Evolutionary conservation across 92 coral and sea anemone genomes (phyloP).

Genomic region (Porites cylindrica): DNA sequence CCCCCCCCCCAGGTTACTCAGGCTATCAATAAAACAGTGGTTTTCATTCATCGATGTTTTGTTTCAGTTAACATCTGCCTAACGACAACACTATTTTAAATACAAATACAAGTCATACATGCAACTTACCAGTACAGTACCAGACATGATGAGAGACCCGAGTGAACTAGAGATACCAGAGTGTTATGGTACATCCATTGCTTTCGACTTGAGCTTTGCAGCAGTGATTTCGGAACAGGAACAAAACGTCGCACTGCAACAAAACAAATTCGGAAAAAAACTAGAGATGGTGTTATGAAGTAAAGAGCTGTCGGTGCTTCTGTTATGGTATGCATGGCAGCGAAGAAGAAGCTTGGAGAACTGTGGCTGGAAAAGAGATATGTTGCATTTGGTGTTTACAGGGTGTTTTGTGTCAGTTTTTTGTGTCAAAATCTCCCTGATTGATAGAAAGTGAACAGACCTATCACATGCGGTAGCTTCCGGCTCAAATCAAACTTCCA

Average conservation of each 20-base stretch:
- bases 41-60: too few species aligned
- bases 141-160: conserved; percentile 64
- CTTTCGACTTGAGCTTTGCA: conserved; percentile 30
- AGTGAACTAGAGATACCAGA: conserved; percentile 73
- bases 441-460: too few species aligned
- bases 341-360: neutral
- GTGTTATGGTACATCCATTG: conserved; percentile 79
- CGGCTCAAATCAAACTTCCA: too few species aligned
- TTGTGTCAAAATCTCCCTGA: too few species aligned
- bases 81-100: too few species aligned
- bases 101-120: too few species aligned
- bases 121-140: conserved; percentile 68
- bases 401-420: too few species aligned
- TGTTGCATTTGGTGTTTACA: neutral
- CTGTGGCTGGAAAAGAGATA: neutral
- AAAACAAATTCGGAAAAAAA: neutral
- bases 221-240: conserved; percentile 10
- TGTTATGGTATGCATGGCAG: neutral
- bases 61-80: too few species aligned
- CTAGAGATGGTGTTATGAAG: neutral
- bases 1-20: too few species aligned
- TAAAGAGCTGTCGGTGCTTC: neutral
- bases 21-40: too few species aligned
- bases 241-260: neutral
- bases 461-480: too few species aligned